phyloP scores from a whole-genome alignment of 2,888 invertebrate species.

The Eustalomyia histrio region DNA sequence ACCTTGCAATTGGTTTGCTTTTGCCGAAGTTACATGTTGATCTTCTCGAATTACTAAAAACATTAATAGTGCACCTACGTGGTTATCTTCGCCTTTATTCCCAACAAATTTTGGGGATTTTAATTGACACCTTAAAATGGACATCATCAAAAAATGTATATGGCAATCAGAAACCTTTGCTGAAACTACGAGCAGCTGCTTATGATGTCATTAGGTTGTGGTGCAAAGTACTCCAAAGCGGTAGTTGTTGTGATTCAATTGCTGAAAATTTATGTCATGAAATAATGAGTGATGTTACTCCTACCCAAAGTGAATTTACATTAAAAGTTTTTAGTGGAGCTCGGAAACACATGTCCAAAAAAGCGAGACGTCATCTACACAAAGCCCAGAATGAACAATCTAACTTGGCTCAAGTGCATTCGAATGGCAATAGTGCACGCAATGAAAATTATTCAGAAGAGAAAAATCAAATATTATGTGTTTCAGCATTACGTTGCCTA shows the following conservation, averaged over 20 bases:
- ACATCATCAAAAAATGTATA: constrained; percentile 69
- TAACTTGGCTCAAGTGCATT: constrained; percentile 69
- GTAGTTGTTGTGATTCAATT: constrained; percentile 70
- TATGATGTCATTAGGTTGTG: constrained; percentile 70
- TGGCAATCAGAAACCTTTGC: constrained; percentile 69
- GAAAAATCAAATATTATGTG: constrained; percentile 68
- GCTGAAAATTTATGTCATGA: constrained; percentile 69
- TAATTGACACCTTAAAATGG: constrained; percentile 72
- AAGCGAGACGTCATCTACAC: constrained; percentile 73
- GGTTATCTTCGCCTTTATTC: constrained; percentile 71
- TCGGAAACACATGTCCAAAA: constrained; percentile 74
- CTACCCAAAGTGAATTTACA: constrained; percentile 70
- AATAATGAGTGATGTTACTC: constrained; percentile 70
- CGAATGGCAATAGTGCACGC: constrained; percentile 65
- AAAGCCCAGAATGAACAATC: constrained; percentile 73
- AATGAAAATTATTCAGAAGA: constrained; percentile 59
- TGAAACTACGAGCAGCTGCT: constrained; percentile 68
- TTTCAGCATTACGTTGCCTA: constrained; percentile 69
- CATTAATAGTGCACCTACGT: constrained; percentile 69
- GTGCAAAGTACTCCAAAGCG: constrained; percentile 70
- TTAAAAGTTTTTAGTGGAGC: constrained; percentile 71
- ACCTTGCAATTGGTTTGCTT: constrained; percentile 70
- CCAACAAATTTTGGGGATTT: constrained; percentile 67
- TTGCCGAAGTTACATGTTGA: constrained; percentile 71
- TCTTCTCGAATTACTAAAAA: constrained; percentile 69